Conservation (phyloP, 2,113 vertebrate genomes). For the Callocephalon fimbriatum region DNA sequence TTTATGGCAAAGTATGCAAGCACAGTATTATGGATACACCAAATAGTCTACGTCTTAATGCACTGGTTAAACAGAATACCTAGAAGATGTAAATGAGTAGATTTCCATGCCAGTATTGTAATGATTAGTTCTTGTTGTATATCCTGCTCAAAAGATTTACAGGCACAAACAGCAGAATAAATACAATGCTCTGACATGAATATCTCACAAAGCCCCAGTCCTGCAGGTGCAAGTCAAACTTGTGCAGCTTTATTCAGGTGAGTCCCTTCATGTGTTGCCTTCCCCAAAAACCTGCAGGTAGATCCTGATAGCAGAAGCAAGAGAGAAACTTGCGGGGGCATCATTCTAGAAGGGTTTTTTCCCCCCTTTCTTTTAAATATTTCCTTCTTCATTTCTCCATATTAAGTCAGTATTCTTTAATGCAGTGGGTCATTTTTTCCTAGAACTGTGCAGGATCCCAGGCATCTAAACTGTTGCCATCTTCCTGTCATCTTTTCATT, state of each 20-base stretch:
- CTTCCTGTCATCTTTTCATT: slow-evolving; percentile 52
- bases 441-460: not conserved
- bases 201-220: not conserved
- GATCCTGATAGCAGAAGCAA: not conserved
- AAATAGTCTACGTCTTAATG: not conserved
- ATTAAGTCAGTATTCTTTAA: not conserved
- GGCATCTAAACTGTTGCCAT: not conserved
- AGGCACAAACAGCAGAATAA: not conserved
- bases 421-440: not conserved
- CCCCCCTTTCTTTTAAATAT: not conserved
- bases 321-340: not conserved
- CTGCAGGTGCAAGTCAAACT: not conserved
- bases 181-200: not conserved
- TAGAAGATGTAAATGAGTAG: not conserved
- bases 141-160: not conserved
- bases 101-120: not conserved
- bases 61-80: not conserved
- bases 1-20: not conserved
- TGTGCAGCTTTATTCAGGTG: not conserved
- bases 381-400: not conserved
- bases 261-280: not conserved
- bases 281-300: not conserved
- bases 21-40: not conserved
- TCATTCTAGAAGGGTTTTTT: not conserved
- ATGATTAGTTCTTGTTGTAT: not conserved